phyloP scores from a whole-genome alignment of 1,140 invertebrate species.

The Geopemphigus sp. region DNA sequence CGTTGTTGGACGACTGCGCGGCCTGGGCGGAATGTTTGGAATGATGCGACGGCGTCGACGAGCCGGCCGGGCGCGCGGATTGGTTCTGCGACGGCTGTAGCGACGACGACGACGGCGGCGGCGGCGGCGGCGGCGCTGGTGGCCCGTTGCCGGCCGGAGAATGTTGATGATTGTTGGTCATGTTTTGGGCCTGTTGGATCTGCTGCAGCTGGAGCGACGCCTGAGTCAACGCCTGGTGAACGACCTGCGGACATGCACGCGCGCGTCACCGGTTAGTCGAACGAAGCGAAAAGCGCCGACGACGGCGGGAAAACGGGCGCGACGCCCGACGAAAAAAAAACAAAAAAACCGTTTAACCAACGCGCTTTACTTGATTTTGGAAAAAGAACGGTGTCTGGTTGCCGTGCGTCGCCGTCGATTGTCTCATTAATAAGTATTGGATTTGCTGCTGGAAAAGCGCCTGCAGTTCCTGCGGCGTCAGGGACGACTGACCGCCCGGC shows the following conservation, averaged over 20 bases:
- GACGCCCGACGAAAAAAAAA: too few relatives aligned
- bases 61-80: constrained; percentile 55
- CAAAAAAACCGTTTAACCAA: too few relatives aligned
- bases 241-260: too few relatives aligned
- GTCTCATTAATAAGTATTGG: constrained; percentile 71
- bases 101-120: too few relatives aligned
- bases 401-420: constrained; percentile 60
- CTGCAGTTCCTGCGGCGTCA: constrained; percentile 64
- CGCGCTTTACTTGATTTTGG: constrained; percentile 71
- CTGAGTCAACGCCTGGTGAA: constrained; percentile 47
- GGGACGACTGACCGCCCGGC: constrained; percentile 54
- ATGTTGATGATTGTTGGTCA: constrained; percentile 51
- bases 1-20: constrained; percentile 54
- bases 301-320: too few relatives aligned
- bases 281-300: too few relatives aligned
- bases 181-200: constrained; percentile 52
- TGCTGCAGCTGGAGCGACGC: constrained; percentile 51
- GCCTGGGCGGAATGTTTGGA: constrained; percentile 60
- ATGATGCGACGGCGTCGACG: constrained; percentile 53
- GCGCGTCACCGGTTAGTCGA: too few relatives aligned
- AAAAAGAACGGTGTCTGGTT: constrained; percentile 72
- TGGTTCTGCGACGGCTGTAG: too few relatives aligned
- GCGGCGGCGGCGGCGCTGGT: too few relatives aligned
- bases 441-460: constrained; percentile 69
- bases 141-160: constrained; percentile 56